Percentiles rank a stretch among this genome's conserved stretches.
These are phyloP conservation scores for Plagodis pulveraria DNA, from an alignment of 2,888 invertebrate species.

Conservation along the genomic window DNA sequence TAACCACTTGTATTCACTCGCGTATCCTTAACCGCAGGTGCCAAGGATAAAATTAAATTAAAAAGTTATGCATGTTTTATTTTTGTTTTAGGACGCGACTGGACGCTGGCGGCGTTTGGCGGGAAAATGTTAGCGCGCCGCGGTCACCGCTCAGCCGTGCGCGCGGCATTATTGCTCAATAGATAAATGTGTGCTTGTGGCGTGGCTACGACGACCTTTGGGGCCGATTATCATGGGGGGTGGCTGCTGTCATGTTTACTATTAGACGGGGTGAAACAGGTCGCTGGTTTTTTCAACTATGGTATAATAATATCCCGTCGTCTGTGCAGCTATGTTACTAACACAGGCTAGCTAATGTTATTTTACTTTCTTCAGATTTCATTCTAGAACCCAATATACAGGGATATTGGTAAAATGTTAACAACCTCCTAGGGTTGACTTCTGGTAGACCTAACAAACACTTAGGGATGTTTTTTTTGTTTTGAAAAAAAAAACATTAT, in stretches of 20 bases:
- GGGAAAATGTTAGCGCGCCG: slow-evolving; percentile 77
- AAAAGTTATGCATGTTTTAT: slow-evolving; percentile 37
- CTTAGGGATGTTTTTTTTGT: no score
- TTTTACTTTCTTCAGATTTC: no score
- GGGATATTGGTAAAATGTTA: no score
- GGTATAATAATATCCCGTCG: no score
- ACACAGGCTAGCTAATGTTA: no score
- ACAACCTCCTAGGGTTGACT: no score
- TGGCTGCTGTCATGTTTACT: not conserved
- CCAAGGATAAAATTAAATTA: slow-evolving; percentile 16
- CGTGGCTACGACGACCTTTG: slow-evolving; percentile 48
- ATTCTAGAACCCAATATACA: no score
- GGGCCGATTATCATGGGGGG: slow-evolving; percentile 41
- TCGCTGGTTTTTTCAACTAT: not conserved
- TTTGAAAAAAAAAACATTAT: no score
- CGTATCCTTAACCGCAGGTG: slow-evolving; percentile 11
- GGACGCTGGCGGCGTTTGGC: slow-evolving; percentile 68
- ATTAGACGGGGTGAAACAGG: slow-evolving; percentile 24
- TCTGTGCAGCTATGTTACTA: no score
- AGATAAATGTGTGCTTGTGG: slow-evolving; percentile 44
- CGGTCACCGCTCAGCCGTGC: slow-evolving; percentile 62
- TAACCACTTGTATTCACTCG: slow-evolving; percentile 31
- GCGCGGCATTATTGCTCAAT: slow-evolving; percentile 74
- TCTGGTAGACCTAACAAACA: no score
- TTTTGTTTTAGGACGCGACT: slow-evolving; percentile 57